These are phyloP conservation scores for Sesamia nonagrioides DNA, from an alignment of 1,140 invertebrate genomes.

Conservation along the genomic window DNA sequence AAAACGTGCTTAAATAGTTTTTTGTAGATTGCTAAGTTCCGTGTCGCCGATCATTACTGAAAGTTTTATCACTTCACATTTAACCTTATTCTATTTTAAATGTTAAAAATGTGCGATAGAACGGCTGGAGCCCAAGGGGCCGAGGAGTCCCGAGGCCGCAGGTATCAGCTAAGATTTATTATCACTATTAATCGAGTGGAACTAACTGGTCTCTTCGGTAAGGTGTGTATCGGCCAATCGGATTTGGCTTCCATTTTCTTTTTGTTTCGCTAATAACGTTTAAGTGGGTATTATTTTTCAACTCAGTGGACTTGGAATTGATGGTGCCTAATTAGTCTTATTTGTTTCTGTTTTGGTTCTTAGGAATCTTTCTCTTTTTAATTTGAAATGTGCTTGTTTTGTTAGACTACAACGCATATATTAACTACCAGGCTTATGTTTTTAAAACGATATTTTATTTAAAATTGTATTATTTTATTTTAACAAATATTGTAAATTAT, in stretches of 20 bases:
- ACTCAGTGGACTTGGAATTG: slow-evolving; percentile 9
- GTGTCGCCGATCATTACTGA: slow-evolving; percentile 63
- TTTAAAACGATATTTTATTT: background rate
- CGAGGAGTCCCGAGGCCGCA: background rate
- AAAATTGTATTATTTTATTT: too few species aligned
- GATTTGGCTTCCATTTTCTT: slow-evolving; percentile 3
- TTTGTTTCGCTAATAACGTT: slow-evolving; percentile 22
- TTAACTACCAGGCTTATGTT: background rate
- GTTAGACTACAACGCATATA: background rate
- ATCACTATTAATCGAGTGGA: slow-evolving; percentile 52
- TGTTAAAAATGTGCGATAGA: slow-evolving; percentile 50
- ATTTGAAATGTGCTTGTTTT: background rate
- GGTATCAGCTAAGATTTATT: slow-evolving; percentile 54
- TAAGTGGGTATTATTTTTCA: slow-evolving; percentile 29
- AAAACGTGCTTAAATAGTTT: slow-evolving; percentile 45
- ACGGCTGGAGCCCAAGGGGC: background rate
- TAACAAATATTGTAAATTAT: too few species aligned
- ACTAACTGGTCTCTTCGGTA: slow-evolving; percentile 53
- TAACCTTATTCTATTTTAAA: slow-evolving; percentile 50
- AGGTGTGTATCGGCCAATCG: slow-evolving; percentile 41
- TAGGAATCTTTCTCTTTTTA: background rate
- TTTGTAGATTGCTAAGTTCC: slow-evolving; percentile 57
- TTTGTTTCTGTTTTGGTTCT: background rate
- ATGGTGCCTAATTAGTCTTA: slow-evolving; percentile 12
- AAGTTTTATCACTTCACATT: slow-evolving; percentile 65